Evolutionary conservation across 2,113 vertebrate genomes (phyloP), one percentile per base, ranked within the genome.

Genomic region (Nerophis ophidion): DNA sequence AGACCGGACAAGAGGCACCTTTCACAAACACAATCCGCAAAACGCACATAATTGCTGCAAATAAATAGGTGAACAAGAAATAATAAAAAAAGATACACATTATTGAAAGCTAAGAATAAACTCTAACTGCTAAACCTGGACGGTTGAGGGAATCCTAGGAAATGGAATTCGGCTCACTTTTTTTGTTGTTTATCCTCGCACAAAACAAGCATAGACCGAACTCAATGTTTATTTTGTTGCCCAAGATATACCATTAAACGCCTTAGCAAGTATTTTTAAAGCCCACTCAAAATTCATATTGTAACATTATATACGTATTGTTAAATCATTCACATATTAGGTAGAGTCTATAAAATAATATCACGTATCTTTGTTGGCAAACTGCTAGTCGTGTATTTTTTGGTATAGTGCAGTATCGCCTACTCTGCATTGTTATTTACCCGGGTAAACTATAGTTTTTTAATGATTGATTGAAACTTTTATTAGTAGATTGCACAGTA

Each of bases 1-100:
- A 87, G 82, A 80, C 77, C 61, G 59, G 57, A 63, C 64, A 42
- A 76, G 77, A 68, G 70, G 73, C 67, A 8, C 64, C 53, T 63
- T 65, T 70, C 65, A 78, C 71, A 72, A 75, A 76, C 79, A 73
- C 65, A 76, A 66, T 68, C 64, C 61, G 57, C 63, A 55, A 71
- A 19, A 66, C 61, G 66, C 57, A 74, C 57, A 36, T 19, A 56
- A 66, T 52, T 48, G 45, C 61, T 51, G 47, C 68, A 71, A 16
- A 26, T 26, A 26, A 73, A 77, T 85, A 81, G 62, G 26, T 26
- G 26, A 26, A 26, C 26, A 26, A 71, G 76, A 76, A 76, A 82
- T 70, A 71, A 78, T 78, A n/a, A 65, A 33, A 33, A 57, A 34
- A 62, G 33, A 26, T 68, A 57, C 72, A 53, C 16, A 55, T 73